A percentile compares a stretch with the other conserved stretches of the same genome.
Evolutionary conservation across 1,140 invertebrate species (phyloP).

Genomic region (Pseudoatta argentina): DNA sequence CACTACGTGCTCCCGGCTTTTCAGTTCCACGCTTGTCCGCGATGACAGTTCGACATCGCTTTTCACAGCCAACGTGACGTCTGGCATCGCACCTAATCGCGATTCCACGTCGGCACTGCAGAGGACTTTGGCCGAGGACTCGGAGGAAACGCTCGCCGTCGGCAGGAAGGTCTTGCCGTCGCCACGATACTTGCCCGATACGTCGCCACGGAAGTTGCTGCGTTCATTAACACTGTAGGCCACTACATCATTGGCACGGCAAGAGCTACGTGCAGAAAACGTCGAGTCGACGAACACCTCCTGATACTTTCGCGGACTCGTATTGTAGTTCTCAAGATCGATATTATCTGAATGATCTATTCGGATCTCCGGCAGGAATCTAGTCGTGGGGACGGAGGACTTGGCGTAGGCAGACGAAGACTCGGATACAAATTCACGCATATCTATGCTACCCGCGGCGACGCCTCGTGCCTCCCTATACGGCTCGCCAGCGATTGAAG

Average conservation of each 20-base stretch:
- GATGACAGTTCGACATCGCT: slow-evolving; percentile 70
- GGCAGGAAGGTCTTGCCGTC: slow-evolving; percentile 55
- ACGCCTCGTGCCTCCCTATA: slow-evolving; percentile 80
- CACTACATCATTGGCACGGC: slow-evolving; percentile 38
- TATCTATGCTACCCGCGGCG: slow-evolving; percentile 82
- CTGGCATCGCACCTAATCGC: slow-evolving; percentile 81
- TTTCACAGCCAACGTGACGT: slow-evolving; percentile 83
- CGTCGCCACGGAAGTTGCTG: slow-evolving; percentile 74
- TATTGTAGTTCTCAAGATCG: slow-evolving; percentile 82
- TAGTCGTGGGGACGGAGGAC: slow-evolving; percentile 65
- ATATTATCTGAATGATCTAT: slow-evolving; percentile 82
- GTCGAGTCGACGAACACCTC: slow-evolving; percentile 68
- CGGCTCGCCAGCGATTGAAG: slow-evolving; percentile 69
- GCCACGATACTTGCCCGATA: slow-evolving; percentile 54
- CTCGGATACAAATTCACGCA: slow-evolving; percentile 81
- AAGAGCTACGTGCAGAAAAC: slow-evolving; percentile 52
- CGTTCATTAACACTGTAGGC: slow-evolving; percentile 69
- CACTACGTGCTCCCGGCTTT: slow-evolving; percentile 70
- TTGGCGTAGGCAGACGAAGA: slow-evolving; percentile 74
- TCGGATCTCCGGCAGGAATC: slow-evolving; percentile 80
- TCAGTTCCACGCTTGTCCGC: slow-evolving; percentile 44
- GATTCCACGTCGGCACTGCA: slow-evolving; percentile 83
- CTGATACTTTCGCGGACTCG: slow-evolving; percentile 83
- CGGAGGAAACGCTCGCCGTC: slow-evolving; percentile 54
- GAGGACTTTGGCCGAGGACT: slow-evolving; percentile 78